Conservation (phyloP, 2,888 invertebrate species). For the Leptogaster cylindrica region DNA sequence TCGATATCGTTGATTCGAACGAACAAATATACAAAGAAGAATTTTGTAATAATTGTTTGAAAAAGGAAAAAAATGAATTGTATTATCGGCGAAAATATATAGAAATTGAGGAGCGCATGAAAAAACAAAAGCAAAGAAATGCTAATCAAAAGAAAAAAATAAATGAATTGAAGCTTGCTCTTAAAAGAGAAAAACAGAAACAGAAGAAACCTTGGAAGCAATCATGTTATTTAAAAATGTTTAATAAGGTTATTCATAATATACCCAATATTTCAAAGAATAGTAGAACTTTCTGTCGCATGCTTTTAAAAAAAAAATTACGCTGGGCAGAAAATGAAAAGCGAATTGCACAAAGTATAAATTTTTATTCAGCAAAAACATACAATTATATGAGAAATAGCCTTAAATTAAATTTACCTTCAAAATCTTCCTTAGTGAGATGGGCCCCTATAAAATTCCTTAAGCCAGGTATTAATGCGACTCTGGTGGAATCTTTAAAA, state of each 20-base stretch:
- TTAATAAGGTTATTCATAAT: background rate
- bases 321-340: constrained; percentile 7
- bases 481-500: constrained; percentile 7
- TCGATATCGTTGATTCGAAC: background rate
- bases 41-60: constrained; percentile 29
- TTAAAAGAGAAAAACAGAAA: constrained; percentile 17
- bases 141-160: constrained; percentile 14
- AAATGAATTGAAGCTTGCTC: constrained; percentile 18
- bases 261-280: background rate
- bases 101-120: too few relatives aligned
- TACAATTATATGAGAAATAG: constrained; percentile 16
- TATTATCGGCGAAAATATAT: constrained; percentile 31
- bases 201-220: background rate
- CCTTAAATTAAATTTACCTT: constrained; percentile 37
- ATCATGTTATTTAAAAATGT: background rate
- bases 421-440: constrained; percentile 20
- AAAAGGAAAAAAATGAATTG: constrained; percentile 24
- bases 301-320: constrained; percentile 11
- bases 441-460: too few relatives aligned
- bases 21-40: background rate
- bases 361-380: constrained; percentile 26
- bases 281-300: background rate
- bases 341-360: constrained; percentile 23
- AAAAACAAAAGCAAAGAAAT: constrained; percentile 12
- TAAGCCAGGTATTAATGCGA: constrained; percentile 27